Conservation (phyloP, 2,797 vertebrate genomes). For the Melanotaenia nigrans region DNA sequence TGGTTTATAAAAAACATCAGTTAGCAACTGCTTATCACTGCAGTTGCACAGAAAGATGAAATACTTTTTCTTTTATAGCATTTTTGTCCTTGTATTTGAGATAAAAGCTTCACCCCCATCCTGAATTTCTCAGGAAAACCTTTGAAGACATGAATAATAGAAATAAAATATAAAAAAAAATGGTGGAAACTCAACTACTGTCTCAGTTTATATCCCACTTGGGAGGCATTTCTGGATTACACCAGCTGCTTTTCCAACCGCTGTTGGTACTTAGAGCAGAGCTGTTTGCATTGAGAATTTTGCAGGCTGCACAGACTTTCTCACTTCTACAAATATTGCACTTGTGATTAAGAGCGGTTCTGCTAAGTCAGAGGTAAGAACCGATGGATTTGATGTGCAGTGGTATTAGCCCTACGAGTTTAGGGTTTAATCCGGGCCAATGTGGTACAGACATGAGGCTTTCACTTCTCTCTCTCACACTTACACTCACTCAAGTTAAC, state of each 20-base stretch:
- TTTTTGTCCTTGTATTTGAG: not conserved
- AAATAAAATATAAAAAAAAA: not conserved
- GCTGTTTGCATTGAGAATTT: slow-evolving; percentile 44
- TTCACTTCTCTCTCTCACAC: slow-evolving; percentile 33
- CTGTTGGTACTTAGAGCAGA: slow-evolving; percentile 17
- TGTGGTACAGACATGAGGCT: slow-evolving; percentile 43
- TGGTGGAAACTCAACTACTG: not conserved
- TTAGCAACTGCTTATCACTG: not conserved
- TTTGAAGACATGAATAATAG: not conserved
- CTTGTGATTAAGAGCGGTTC: slow-evolving; percentile 49
- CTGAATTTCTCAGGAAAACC: not conserved
- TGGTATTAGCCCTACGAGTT: slow-evolving; percentile 54
- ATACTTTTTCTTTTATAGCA: not conserved
- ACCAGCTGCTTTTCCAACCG: slow-evolving; percentile 1
- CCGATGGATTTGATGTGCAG: slow-evolving; percentile 57
- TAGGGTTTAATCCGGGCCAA: slow-evolving; percentile 57
- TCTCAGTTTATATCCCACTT: not conserved
- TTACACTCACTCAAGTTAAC: slow-evolving; percentile 10
- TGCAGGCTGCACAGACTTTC: slow-evolving; percentile 23
- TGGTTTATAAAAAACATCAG: not conserved
- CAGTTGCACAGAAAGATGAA: not conserved
- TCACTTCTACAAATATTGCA: slow-evolving; percentile 50
- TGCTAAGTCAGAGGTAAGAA: slow-evolving; percentile 56
- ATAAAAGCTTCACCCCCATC: not conserved
- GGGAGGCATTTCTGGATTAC: slow-evolving; percentile 1